Conservation (phyloP, 2,797 vertebrate genomes). For the Arnoldichthys spilopterus region DNA sequence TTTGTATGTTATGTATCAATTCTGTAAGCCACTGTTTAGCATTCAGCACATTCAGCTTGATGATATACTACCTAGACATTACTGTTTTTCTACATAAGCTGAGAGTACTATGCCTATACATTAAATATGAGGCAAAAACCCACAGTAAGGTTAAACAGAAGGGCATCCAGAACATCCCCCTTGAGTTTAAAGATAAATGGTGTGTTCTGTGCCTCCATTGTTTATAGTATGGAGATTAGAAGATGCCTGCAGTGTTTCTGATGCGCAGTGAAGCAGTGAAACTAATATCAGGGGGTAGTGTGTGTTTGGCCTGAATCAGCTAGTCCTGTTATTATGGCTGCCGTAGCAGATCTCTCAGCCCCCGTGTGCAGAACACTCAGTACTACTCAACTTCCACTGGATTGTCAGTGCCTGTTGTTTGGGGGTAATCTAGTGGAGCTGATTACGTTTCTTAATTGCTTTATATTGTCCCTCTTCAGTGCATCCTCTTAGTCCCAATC, state of each 20-base stretch:
- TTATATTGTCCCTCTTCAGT: conserved; percentile 17
- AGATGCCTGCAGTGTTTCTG: not conserved
- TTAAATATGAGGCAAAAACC: no score
- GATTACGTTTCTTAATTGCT: conserved; percentile 36
- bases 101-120: no score
- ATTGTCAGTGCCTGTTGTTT: not conserved
- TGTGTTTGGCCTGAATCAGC: not conserved
- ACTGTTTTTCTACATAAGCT: no score
- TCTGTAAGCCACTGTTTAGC: no score
- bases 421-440: not conserved
- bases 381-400: not conserved
- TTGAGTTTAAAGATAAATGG: not conserved
- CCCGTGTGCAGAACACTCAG: not conserved
- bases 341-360: not conserved
- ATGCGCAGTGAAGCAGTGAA: not conserved
- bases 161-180: not conserved
- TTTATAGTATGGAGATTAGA: not conserved
- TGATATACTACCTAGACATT: no score
- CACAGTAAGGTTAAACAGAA: no score
- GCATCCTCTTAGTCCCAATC: conserved; percentile 35
- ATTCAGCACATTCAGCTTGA: no score
- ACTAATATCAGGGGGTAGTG: not conserved
- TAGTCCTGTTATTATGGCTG: conserved; percentile 3
- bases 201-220: not conserved
- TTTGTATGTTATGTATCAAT: no score